Percentiles rank a stretch among this genome's conserved stretches.
These are phyloP conservation scores for Tarsius wallacei DNA, from an alignment of 2,797 vertebrate species.

Conservation along the genomic window DNA sequence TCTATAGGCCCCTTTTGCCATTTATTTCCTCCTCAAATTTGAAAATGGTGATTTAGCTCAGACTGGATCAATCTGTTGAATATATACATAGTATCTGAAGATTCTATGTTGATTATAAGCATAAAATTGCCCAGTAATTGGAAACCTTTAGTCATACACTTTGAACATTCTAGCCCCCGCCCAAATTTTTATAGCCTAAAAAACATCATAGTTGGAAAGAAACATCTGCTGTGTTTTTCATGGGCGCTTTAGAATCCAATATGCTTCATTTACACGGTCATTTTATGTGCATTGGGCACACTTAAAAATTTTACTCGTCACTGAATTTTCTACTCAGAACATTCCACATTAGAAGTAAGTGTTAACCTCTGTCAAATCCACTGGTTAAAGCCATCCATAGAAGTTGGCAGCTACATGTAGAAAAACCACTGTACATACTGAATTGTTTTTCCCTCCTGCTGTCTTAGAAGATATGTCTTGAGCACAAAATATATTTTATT, in stretches of 20 bases:
- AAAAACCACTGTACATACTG: not conserved
- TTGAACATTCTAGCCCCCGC: conserved; percentile 51
- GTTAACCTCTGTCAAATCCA: conserved; percentile 59
- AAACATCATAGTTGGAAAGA: conserved; percentile 51
- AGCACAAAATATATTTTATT: conserved; percentile 77
- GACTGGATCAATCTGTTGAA: not conserved
- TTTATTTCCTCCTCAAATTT: conserved; percentile 10
- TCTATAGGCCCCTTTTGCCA: not conserved
- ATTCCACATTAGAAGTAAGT: conserved; percentile 66
- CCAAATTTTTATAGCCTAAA: conserved; percentile 45
- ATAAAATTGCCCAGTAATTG: conserved; percentile 51
- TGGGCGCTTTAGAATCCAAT: not conserved
- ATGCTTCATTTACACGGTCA: conserved; percentile 48
- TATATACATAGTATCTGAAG: conserved; percentile 4
- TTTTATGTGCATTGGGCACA: conserved; percentile 50
- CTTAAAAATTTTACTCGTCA: conserved; percentile 50
- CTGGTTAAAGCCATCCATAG: not conserved
- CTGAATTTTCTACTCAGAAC: conserved; percentile 55
- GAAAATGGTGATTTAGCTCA: conserved; percentile 1
- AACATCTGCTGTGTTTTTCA: conserved; percentile 69
- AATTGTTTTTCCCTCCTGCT: conserved; percentile 59
- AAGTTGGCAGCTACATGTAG: conserved; percentile 26
- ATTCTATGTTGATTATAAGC: conserved; percentile 2
- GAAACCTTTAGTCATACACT: conserved; percentile 67
- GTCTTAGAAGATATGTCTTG: conserved; percentile 58